Evolutionary conservation across 2,888 invertebrate genomes (phyloP).

Genomic region (Leucophenga maculata): DNA sequence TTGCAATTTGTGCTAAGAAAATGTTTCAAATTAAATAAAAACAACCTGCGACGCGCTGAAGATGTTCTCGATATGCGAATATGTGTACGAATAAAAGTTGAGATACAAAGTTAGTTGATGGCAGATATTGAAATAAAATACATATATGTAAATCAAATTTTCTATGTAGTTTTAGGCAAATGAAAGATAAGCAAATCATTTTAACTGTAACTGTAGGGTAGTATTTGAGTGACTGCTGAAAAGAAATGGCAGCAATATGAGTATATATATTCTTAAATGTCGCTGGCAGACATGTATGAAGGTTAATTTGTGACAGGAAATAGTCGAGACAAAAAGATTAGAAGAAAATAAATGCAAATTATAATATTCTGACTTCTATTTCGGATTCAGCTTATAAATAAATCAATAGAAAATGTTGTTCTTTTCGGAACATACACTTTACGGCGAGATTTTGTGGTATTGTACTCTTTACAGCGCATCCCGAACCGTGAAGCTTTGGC

Average conservation of each 20-base stretch:
- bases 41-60: conserved; percentile 41
- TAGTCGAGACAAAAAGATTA: too few species aligned
- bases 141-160: conserved; percentile 1
- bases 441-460: too few species aligned
- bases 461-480: too few species aligned
- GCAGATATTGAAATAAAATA: background rate
- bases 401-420: too few species aligned
- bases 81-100: background rate
- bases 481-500: too few species aligned
- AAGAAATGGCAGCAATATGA: background rate
- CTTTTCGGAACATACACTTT: too few species aligned
- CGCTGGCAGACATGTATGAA: too few species aligned
- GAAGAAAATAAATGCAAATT: too few species aligned
- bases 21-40: conserved; percentile 64
- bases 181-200: conserved; percentile 57
- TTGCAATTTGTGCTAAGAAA: conserved; percentile 60
- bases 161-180: conserved; percentile 58
- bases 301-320: too few species aligned
- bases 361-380: too few species aligned
- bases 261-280: background rate
- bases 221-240: background rate
- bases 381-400: too few species aligned
- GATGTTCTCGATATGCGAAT: conserved; percentile 21
- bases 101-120: background rate
- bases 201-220: background rate